phyloP scores from a whole-genome alignment of 2,797 vertebrate species.

The Ctenopoma kingsleyae region DNA sequence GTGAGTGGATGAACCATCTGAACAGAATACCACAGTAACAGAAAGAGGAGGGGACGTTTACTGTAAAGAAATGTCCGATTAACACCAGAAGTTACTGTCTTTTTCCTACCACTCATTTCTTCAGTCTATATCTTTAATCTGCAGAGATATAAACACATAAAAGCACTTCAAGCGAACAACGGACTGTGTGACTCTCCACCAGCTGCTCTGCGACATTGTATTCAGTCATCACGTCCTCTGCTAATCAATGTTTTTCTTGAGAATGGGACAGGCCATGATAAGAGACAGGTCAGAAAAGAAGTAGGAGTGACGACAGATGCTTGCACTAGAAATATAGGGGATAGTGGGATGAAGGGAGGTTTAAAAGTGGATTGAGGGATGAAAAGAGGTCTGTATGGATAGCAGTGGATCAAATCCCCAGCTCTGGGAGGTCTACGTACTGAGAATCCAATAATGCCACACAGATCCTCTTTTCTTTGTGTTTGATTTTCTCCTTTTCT shows the following conservation, averaged over 20 bases:
- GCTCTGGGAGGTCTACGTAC: conserved; percentile 50
- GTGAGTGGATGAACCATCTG: conserved; percentile 12
- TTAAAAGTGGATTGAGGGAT: conserved; percentile 59
- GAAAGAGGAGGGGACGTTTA: not conserved
- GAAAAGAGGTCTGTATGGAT: conserved; percentile 47
- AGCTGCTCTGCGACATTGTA: conserved; percentile 31
- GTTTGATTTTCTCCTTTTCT: conserved; percentile 66
- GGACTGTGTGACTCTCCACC: conserved; percentile 32
- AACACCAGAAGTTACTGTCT: conserved; percentile 11
- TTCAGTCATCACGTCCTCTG: conserved; percentile 30
- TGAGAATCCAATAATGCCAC: conserved; percentile 62
- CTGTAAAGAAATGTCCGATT: conserved; percentile 11
- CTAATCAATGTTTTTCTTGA: conserved; percentile 51
- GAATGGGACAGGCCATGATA: conserved; percentile 22
- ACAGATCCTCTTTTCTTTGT: conserved; percentile 53
- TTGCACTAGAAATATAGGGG: conserved; percentile 21
- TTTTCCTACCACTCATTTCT: not conserved
- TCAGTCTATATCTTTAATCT: conserved; percentile 27
- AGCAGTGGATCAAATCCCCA: conserved; percentile 51
- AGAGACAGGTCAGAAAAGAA: conserved; percentile 39
- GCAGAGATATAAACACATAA: conserved; percentile 35
- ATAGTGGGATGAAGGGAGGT: conserved; percentile 42
- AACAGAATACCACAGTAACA: not conserved
- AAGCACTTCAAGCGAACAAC: conserved; percentile 33
- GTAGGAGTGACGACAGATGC: conserved; percentile 37